A percentile compares a stretch with the other conserved stretches of the same genome.
phyloP scores from a whole-genome alignment of 2,888 invertebrate species.

The Lasioglossum lativentre region DNA sequence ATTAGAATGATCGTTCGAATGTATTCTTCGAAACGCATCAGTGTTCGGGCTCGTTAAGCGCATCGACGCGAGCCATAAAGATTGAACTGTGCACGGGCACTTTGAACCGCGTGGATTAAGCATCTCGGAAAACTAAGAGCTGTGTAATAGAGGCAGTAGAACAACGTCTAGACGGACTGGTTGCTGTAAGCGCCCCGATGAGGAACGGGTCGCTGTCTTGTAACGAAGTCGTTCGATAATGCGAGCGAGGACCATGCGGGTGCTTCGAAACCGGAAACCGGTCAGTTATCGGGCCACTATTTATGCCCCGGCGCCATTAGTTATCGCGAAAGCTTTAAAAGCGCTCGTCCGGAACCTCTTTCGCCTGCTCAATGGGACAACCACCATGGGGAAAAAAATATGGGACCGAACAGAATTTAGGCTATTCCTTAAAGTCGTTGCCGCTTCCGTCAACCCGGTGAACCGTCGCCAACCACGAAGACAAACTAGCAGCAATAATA shows the following conservation, averaged over 20 bases:
- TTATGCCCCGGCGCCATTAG: slow-evolving; percentile 73
- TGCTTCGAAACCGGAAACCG: slow-evolving; percentile 6
- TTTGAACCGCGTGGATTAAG: not conserved
- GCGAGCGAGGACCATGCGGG: slow-evolving; percentile 26
- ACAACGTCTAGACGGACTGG: not conserved
- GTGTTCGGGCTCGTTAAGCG: not conserved
- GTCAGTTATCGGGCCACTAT: slow-evolving; percentile 55
- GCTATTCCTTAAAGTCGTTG: not conserved
- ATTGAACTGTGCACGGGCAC: slow-evolving; percentile 1
- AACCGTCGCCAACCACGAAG: not conserved
- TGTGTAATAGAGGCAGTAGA: not conserved
- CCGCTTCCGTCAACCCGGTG: not conserved
- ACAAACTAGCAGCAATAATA: not conserved
- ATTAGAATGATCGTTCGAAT: not conserved
- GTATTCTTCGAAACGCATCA: not conserved
- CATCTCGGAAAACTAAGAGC: slow-evolving; percentile 10
- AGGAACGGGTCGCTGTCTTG: slow-evolving; percentile 7
- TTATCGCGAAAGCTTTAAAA: slow-evolving; percentile 75
- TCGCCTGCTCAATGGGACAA: not conserved
- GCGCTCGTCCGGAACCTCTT: slow-evolving; percentile 61
- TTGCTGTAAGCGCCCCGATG: not conserved
- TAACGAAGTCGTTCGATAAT: slow-evolving; percentile 46
- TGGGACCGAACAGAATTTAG: not conserved
- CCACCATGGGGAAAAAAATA: not conserved
- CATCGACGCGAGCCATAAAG: slow-evolving; percentile 1